phyloP scores from a whole-genome alignment of 2,113 vertebrate species.

The Tetrao urogallus region DNA sequence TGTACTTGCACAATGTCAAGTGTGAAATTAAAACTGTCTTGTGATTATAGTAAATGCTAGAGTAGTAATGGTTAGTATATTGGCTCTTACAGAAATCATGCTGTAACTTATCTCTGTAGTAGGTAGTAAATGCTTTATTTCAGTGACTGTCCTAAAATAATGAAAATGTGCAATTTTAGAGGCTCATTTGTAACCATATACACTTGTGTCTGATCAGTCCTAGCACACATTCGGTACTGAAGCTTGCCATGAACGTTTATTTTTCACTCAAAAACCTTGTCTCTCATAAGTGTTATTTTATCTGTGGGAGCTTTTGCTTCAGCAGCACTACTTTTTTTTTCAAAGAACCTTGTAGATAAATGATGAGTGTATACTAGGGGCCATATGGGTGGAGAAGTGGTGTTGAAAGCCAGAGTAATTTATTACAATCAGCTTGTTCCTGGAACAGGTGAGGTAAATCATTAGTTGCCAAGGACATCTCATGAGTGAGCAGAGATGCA shows the following conservation, averaged over 20 bases:
- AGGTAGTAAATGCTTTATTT: not conserved
- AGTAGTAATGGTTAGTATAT: not conserved
- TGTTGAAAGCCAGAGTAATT: constrained; percentile 44
- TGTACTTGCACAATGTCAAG: not conserved
- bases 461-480: constrained; percentile 48
- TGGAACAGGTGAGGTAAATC: constrained; percentile 47
- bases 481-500: not conserved
- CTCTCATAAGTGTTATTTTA: constrained; percentile 11
- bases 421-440: constrained; percentile 53
- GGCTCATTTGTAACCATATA: not conserved
- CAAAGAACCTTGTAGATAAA: constrained; percentile 38
- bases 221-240: not conserved
- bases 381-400: not conserved
- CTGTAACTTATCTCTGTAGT: not conserved
- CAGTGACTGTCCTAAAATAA: not conserved
- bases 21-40: not conserved
- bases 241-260: not conserved
- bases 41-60: not conserved
- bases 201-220: not conserved
- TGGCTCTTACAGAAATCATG: not conserved
- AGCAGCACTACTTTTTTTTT: not conserved
- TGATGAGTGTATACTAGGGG: not conserved
- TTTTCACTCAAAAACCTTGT: constrained; percentile 22
- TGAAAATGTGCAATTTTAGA: not conserved
- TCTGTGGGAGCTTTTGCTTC: not conserved